These are phyloP conservation scores for Cephalopachus bancanus DNA, from an alignment of 2,797 vertebrate species.

Conservation along the genomic window DNA sequence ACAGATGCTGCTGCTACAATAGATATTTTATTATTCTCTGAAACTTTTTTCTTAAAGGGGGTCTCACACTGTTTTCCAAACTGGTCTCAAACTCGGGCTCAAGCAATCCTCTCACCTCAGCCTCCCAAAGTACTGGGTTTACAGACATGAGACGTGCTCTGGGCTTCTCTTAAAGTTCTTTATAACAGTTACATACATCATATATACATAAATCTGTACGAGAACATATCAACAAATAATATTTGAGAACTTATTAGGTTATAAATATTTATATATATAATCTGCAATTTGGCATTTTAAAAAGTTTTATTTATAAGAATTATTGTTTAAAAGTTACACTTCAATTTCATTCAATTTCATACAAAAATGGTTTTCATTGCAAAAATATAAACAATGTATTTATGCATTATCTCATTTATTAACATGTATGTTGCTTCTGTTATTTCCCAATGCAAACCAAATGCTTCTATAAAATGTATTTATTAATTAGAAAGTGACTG, in stretches of 20 bases:
- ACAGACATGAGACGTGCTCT: too few species aligned
- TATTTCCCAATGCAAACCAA: constrained; percentile 16
- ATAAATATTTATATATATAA: not conserved
- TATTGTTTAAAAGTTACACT: not conserved
- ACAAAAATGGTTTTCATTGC: not conserved
- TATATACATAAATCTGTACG: not conserved
- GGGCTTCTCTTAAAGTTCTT: not conserved
- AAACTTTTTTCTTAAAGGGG: too few species aligned
- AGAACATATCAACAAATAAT: not conserved
- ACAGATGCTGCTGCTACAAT: too few species aligned
- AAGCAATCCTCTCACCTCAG: too few species aligned
- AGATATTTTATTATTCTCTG: not conserved
- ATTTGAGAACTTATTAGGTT: not conserved
- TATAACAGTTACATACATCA: not conserved
- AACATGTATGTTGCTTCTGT: not conserved
- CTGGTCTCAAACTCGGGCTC: too few species aligned
- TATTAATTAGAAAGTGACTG: not conserved
- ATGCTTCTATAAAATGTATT: not conserved
- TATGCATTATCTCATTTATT: not conserved
- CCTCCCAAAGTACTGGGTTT: too few species aligned
- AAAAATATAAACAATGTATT: not conserved
- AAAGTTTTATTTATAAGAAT: not conserved
- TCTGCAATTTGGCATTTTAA: not conserved
- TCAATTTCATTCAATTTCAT: not conserved
- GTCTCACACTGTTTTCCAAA: too few species aligned